A percentile compares a stretch with the other conserved stretches of the same genome.
Conservation (phyloP, 2,888 invertebrate species). For the Micoletzkya japonica region DNA sequence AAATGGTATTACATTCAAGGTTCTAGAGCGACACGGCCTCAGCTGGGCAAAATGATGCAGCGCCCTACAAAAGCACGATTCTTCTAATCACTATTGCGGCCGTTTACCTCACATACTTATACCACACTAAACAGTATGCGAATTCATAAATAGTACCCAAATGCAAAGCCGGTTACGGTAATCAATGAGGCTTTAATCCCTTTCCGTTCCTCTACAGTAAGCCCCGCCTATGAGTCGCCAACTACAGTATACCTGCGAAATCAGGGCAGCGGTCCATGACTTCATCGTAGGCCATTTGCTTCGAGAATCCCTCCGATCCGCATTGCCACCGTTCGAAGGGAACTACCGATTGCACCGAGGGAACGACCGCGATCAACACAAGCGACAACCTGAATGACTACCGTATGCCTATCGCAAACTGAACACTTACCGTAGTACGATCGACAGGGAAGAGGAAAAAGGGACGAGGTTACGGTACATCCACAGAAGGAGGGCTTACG, state of each 20-base stretch:
- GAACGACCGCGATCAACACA: not conserved
- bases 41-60: too few relatives aligned
- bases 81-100: too few relatives aligned
- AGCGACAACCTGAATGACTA: not conserved
- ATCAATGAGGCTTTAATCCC: too few relatives aligned
- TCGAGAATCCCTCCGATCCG: slow-evolving; percentile 12
- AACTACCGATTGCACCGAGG: not conserved
- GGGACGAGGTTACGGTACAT: slow-evolving; percentile 22
- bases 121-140: too few relatives aligned
- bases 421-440: not conserved
- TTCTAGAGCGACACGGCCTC: too few relatives aligned
- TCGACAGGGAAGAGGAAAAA: not conserved
- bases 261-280: slow-evolving; percentile 9
- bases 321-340: slow-evolving; percentile 25
- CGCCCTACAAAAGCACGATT: too few relatives aligned
- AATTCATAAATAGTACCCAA: too few relatives aligned
- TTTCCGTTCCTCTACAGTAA: not conserved
- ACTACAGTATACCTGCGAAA: slow-evolving; percentile 22
- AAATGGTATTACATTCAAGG: too few relatives aligned
- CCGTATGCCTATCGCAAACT: not conserved
- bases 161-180: too few relatives aligned
- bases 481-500: not conserved
- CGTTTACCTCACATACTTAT: too few relatives aligned
- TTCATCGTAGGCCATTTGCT: not conserved
- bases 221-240: too few relatives aligned